Base-by-base conservation (phyloP, 2,888 invertebrate species). In the Monopis laevigella region DNA sequence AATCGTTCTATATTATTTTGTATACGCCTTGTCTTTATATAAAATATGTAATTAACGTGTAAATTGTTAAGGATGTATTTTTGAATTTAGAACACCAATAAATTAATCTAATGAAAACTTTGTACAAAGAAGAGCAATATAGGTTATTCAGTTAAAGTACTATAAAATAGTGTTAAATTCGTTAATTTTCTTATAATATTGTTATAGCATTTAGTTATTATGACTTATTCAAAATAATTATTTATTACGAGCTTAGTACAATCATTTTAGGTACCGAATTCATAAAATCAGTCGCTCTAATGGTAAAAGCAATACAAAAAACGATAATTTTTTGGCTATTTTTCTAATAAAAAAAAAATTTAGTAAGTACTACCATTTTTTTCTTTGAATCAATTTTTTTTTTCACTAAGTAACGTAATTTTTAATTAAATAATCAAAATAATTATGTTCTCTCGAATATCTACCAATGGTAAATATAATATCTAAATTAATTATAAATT, bases 101-200 rank as follows among this genome's bases (percentile, higher is more conserved):
- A 62, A 64, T 17, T 32, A 32, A 28, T 14, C 13, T 68, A 57
- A 71, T 61, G 71, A 71, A 70, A 80, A 77, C 77, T 74, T 77
- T 78, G 80, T 80, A 80, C 80, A 80, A 80, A 78, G 61, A 73
- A 64, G 66, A 80, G 80, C 80, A 80, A 80, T 80, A 80, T 80
- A 78, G 73, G 63, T 65, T 51, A 68, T 63, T 71, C 13, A 29
- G 28, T 28, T 70, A 56, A 64, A 67, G 61, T 62, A 63, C 49
- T 61, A 60, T 49, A 44, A 43, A 46, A 45, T 49, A 46, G 45
- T 32, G 42, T 47, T 65, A 68, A 52, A 59, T 66, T 60, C 65
- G 71, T 72, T 65, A 62, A 69, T 70, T 71, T 65, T 66, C 63
- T 70, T 52, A 54, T 58, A 57, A 61, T 57, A 69, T 69, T 75